A percentile compares a stretch with the other conserved stretches of the same genome.
These are phyloP conservation scores for Nebria ingens DNA, from an alignment of 1,140 invertebrate genomes.

Conservation along the genomic window DNA sequence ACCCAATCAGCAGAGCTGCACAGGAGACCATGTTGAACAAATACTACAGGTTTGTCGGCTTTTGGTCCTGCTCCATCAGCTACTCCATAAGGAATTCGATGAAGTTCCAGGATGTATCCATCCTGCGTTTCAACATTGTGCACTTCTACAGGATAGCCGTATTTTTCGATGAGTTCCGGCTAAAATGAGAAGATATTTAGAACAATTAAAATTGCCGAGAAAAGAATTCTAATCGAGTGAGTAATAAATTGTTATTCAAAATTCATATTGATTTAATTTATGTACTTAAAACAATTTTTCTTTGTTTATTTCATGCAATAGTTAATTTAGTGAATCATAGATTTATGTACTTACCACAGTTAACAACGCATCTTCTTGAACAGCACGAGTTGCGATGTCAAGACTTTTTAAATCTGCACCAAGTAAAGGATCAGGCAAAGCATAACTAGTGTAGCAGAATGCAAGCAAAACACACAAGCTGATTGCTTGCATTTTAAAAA, in stretches of 20 bases:
- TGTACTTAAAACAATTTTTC: no score
- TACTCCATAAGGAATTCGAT: slow-evolving; percentile 44
- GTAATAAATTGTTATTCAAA: no score
- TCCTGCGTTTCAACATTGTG: slow-evolving; percentile 55
- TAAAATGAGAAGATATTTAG: no score
- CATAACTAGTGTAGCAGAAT: background rate
- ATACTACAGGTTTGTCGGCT: slow-evolving; percentile 27
- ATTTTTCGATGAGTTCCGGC: slow-evolving; percentile 43
- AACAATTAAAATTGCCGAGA: no score
- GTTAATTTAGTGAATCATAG: background rate
- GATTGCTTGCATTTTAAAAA: background rate
- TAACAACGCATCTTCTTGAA: background rate
- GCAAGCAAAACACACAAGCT: background rate
- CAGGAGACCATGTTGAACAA: slow-evolving; percentile 56
- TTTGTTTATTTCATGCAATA: background rate
- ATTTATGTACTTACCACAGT: background rate
- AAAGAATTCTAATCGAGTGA: no score
- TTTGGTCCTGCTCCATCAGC: background rate
- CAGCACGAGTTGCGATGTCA: background rate
- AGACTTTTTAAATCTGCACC: background rate
- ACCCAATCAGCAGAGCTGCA: slow-evolving; percentile 52
- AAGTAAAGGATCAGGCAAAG: background rate
- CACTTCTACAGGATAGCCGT: slow-evolving; percentile 53
- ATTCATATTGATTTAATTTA: no score
- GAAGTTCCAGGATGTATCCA: slow-evolving; percentile 55